phyloP scores from a whole-genome alignment of 2,888 invertebrate genomes.

The Trichogramma evanescens region DNA sequence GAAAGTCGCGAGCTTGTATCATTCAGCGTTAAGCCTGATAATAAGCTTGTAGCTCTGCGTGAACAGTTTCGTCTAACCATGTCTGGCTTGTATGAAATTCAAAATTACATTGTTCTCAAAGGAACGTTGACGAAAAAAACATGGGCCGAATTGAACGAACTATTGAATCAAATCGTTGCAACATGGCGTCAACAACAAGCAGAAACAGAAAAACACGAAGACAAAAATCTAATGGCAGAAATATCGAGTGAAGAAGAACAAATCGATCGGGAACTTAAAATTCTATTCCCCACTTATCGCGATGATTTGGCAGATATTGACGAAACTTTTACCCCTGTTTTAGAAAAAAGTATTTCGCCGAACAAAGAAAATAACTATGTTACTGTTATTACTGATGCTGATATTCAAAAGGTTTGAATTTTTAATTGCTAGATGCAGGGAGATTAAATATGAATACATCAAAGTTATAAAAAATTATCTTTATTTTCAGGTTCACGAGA shows the following conservation, averaged over 20 bases:
- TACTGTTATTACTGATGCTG: conserved; percentile 14
- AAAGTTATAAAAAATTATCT: not conserved
- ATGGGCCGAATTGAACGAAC: conserved; percentile 50
- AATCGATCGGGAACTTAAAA: conserved; percentile 58
- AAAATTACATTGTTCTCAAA: conserved; percentile 57
- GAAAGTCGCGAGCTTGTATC: conserved; percentile 45
- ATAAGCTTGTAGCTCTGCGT: conserved; percentile 35
- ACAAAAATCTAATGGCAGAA: conserved; percentile 62
- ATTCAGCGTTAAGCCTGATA: conserved; percentile 35
- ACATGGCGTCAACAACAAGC: conserved; percentile 74
- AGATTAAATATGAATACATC: not conserved
- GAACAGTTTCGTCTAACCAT: conserved; percentile 59
- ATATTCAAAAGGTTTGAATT: conserved; percentile 14
- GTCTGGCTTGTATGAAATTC: conserved; percentile 62
- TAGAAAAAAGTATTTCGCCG: conserved; percentile 19
- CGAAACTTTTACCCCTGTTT: conserved; percentile 36
- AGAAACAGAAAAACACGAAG: conserved; percentile 58
- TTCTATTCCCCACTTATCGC: conserved; percentile 64
- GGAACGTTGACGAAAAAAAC: conserved; percentile 48
- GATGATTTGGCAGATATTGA: conserved; percentile 66
- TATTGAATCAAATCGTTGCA: conserved; percentile 58
- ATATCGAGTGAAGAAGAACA: conserved; percentile 64
- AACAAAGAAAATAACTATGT: conserved; percentile 4
- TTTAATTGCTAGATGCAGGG: not conserved
- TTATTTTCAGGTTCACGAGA: conserved; percentile 47